Evolutionary conservation across 2,888 invertebrate species (phyloP), one percentile per base, ranked within the genome.

Genomic region (Macaria liturata): DNA sequence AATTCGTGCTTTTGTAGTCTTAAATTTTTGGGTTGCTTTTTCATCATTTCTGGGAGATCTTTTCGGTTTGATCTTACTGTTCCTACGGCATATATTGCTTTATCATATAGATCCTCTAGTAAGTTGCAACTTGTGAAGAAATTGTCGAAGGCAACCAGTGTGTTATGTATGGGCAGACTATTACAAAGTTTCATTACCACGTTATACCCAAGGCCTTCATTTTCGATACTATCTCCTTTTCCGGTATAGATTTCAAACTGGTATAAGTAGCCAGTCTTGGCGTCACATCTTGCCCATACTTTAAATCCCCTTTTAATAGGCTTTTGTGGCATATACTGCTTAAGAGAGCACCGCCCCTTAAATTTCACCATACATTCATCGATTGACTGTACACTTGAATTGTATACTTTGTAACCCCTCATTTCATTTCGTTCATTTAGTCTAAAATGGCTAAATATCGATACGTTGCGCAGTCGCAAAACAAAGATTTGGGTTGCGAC

Each of bases 261-360:
- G 46, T 63, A 72, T 47, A 72, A 44, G 52, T 67, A 73, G 31
- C 69, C 71, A 40, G 62, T 67, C n/a, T 51, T 30, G 9, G 60
- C 47, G 60, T 72, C 71, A 49, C 62, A 65, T 31, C 69, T 59
- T 20, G 62, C 64, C 74, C 73, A 75, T 20, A 66, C 55, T 46
- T 75, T 71, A 61, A 59, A 72, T 3, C 70, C 74, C 32, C 72
- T 44, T 62, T 71, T 73, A 31, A 72, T 68, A 1, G 70, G 72
- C 44, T 75, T 74, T 20, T 60, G 46, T 0, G 69, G 69, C 70
- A 72, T 69, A 50, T 71, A 71, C 51, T 72, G 70, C 50, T 71
- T 73, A 50, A 69, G 39, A 9, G 57, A 54, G 42, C 57, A 62
- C 20, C 68, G 54, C 9, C 71, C 71, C 61, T 74, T 72, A 58